Conservation (phyloP, 1,140 invertebrate genomes). For the Cepaea nemoralis region DNA sequence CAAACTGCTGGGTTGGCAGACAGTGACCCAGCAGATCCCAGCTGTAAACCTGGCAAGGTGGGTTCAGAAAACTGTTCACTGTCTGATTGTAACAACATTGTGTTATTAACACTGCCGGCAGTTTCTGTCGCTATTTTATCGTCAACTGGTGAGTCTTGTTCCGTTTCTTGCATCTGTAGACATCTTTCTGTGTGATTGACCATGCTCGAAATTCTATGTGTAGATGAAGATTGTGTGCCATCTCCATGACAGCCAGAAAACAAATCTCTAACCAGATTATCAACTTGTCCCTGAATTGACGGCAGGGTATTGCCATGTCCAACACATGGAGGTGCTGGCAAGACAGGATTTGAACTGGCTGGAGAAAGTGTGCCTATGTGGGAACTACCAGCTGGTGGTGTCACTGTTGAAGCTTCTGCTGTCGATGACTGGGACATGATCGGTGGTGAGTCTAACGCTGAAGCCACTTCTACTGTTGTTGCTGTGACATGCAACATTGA, state of each 20-base stretch:
- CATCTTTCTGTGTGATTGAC: neutral
- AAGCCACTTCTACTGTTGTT: neutral
- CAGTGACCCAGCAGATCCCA: neutral
- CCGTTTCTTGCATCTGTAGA: neutral
- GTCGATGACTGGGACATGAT: neutral
- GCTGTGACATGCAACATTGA: neutral
- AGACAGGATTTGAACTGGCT: neutral
- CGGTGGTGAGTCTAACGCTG: constrained; percentile 8
- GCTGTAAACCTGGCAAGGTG: neutral
- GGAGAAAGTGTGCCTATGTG: neutral
- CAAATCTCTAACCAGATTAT: neutral
- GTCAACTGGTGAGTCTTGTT: neutral
- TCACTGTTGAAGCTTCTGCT: neutral
- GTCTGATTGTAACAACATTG: neutral
- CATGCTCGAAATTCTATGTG: too few species aligned
- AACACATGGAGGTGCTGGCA: neutral
- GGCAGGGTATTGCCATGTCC: neutral
- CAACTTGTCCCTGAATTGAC: neutral
- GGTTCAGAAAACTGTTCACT: neutral
- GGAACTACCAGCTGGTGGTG: neutral
- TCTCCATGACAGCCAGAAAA: constrained; percentile 5
- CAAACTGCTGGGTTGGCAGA: neutral
- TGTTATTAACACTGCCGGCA: neutral
- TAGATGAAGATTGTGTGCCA: neutral
- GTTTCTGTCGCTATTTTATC: neutral